A percentile compares a stretch with the other conserved stretches of the same genome.
These are phyloP conservation scores for Corapipo altera DNA, from an alignment of 2,113 vertebrate species.

Conservation along the genomic window DNA sequence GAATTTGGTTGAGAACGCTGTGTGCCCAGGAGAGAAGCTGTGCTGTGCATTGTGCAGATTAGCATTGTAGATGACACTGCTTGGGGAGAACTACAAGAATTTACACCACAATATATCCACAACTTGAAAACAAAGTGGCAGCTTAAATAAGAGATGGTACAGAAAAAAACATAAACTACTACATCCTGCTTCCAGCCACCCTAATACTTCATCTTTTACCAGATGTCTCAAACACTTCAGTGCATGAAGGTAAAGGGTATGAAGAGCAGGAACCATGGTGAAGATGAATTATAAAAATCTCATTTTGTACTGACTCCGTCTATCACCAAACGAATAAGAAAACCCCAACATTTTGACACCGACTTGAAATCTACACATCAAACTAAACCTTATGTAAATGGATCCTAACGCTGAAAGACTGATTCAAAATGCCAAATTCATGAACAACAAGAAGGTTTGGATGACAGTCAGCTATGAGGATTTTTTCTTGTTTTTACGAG, in stretches of 20 bases:
- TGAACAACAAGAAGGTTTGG: background rate
- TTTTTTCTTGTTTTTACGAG: background rate
- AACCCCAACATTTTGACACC: background rate
- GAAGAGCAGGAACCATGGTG: background rate
- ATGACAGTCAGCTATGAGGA: background rate
- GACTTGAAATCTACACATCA: background rate
- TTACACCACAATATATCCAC: slow-evolving; percentile 9
- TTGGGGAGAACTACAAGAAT: background rate
- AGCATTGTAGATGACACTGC: slow-evolving; percentile 39
- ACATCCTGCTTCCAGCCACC: background rate
- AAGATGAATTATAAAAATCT: background rate
- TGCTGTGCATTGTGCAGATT: slow-evolving; percentile 46
- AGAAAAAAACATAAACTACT: background rate
- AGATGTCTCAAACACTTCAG: background rate
- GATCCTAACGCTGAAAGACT: background rate
- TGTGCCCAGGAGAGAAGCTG: slow-evolving; percentile 56
- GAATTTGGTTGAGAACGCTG: slow-evolving; percentile 36
- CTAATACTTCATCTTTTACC: background rate
- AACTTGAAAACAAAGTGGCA: slow-evolving; percentile 33
- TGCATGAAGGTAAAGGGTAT: background rate
- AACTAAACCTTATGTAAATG: background rate
- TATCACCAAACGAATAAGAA: background rate
- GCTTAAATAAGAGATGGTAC: slow-evolving; percentile 26
- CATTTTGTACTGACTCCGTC: background rate
- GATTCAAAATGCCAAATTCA: background rate